Percentiles rank a stretch among this genome's conserved stretches.
Evolutionary conservation across 2,113 vertebrate species (phyloP).

Genomic region (Neodontobutis hainanensis): DNA sequence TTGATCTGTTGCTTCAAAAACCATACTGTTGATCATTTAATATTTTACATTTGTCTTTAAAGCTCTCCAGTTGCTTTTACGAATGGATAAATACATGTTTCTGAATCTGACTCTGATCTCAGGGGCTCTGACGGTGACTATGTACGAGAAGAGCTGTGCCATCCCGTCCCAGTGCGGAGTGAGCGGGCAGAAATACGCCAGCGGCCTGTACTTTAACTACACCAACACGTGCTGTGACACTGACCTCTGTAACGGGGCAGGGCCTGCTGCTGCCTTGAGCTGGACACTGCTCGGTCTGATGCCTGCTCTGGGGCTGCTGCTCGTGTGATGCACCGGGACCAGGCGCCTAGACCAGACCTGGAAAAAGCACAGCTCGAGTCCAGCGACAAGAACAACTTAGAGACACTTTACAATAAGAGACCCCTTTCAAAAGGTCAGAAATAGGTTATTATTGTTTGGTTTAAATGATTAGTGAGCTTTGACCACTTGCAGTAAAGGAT

Average conservation of each 20-base stretch:
- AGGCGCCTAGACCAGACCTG: neutral
- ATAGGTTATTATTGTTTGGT: no score
- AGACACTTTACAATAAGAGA: no score
- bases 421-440: no score
- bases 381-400: no score
- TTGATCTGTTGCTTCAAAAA: no score
- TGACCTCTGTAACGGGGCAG: slow-evolving; percentile 75
- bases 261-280: slow-evolving; percentile 19
- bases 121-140: slow-evolving; percentile 66
- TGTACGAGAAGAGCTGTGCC: slow-evolving; percentile 80
- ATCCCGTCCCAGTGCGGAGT: slow-evolving; percentile 65
- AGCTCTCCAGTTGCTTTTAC: no score
- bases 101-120: neutral
- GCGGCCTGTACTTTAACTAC: slow-evolving; percentile 76
- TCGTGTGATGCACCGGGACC: slow-evolving; percentile 38
- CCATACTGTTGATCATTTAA: no score
- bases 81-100: neutral
- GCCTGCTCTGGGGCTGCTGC: slow-evolving; percentile 37
- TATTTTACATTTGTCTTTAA: no score
- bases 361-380: no score
- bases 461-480: no score
- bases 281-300: slow-evolving; percentile 54
- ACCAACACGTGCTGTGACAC: slow-evolving; percentile 77
- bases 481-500: no score
- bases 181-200: slow-evolving; percentile 63